Conservation (phyloP, 2,797 vertebrate genomes). For the Sternotherus odoratus region DNA sequence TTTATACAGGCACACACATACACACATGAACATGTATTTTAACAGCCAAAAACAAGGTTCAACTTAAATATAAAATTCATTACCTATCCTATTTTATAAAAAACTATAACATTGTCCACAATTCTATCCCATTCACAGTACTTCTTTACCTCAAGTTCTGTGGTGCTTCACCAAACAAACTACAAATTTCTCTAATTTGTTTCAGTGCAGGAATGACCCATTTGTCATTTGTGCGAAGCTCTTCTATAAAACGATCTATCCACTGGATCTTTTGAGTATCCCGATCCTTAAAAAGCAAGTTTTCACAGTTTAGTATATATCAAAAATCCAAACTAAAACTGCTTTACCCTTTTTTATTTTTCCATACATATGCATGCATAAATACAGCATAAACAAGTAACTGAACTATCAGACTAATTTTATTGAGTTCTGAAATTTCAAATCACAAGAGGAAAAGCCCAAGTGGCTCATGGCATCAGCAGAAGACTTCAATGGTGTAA, state of each 20-base stretch:
- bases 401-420: not conserved
- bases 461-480: not conserved
- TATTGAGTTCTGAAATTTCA: not conserved
- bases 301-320: constrained; percentile 20
- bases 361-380: not conserved
- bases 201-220: constrained; percentile 99
- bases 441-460: not conserved
- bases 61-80: not conserved
- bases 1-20: not conserved
- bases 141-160: constrained; percentile 95
- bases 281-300: constrained; percentile 88
- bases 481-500: not conserved
- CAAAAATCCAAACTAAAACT: not conserved
- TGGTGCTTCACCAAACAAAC: constrained; percentile 98
- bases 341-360: not conserved
- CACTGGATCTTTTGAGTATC: constrained; percentile 99
- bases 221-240: constrained; percentile 98
- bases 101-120: not conserved
- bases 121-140: not conserved
- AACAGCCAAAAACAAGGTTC: not conserved
- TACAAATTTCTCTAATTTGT: constrained; percentile 99
- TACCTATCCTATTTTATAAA: not conserved
- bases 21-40: not conserved
- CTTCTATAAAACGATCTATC: constrained; percentile 99
- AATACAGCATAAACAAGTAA: not conserved